Conservation (phyloP, 2,797 vertebrate species). For the Adelosebastes latens region DNA sequence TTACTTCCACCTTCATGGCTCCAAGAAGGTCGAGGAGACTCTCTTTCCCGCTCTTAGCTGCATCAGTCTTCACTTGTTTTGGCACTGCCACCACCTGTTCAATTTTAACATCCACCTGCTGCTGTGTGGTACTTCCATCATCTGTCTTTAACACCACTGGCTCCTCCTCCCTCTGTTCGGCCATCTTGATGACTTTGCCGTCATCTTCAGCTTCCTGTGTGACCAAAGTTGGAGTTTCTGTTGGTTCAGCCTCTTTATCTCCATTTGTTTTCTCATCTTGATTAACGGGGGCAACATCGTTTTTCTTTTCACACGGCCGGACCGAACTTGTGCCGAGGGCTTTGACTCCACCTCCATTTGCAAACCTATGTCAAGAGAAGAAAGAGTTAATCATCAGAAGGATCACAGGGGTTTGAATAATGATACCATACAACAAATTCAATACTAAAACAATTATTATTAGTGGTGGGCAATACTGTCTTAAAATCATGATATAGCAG, state of each 20-base stretch:
- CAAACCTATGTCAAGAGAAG: constrained; percentile 41
- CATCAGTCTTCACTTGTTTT: neutral
- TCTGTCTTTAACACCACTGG: constrained; percentile 7
- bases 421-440: neutral
- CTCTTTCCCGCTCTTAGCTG: constrained; percentile 76
- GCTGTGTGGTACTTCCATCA: neutral
- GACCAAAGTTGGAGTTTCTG: neutral
- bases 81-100: neutral
- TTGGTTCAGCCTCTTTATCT: neutral
- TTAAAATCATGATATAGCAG: neutral
- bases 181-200: neutral
- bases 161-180: neutral
- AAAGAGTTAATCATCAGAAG: constrained; percentile 2
- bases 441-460: neutral
- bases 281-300: neutral
- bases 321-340: constrained; percentile 58
- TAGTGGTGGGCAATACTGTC: neutral
- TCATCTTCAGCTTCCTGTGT: constrained; percentile 19
- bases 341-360: constrained; percentile 44
- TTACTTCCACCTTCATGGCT: constrained; percentile 91
- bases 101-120: neutral
- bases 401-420: neutral
- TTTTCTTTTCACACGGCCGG: constrained; percentile 64
- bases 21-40: constrained; percentile 85
- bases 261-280: constrained; percentile 19